Evolutionary conservation across 2,888 invertebrate species (phyloP), one percentile per base, ranked within the genome.

Genomic region (Xanthorhoe designata): DNA sequence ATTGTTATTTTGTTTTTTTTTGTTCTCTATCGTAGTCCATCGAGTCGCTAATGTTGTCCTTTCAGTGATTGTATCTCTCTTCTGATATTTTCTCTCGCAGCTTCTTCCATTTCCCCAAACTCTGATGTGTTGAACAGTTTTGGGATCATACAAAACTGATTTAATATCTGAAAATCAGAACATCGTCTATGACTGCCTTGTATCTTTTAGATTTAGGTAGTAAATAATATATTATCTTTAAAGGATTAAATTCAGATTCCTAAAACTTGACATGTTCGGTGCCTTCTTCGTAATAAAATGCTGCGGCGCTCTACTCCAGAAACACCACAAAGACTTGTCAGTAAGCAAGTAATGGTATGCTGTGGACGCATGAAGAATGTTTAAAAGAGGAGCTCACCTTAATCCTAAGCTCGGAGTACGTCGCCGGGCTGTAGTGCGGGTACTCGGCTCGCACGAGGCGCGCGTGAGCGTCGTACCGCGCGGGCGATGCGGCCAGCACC

Each of bases 391-490:
- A 18, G 35, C 61, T 53, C 50, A 89, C 91, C 87, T 90, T 89
- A 38, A 91, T 81, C 65, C 91, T 76, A 24, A 92, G 75, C 62
- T 91, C 87, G 0, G 88, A 85, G 64, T 91, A 92, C 69, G 81
- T 83, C 0, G 78, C 66, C 4, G 84, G 79, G 8, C 83, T 77
- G 24, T 92, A 79, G 59, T 84, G 82, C 4, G 84, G 78, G 66
- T 92, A 92, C 78, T 92, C 92, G 0, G 87, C 89, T 1, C 92
- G 76, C 32, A 92, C 90, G 0, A 88, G 84, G 66, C 85, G 84
- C 17, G 92, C 91, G 67, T 92, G 92, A 0, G 85, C 86, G 47
- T 90, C 89, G 71, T 92, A 92, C 71, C 85, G 84, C 66, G 86
- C 89, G 5, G 81, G 64, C 0, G 83, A 76, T 0, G 90, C 91